Evolutionary conservation across 37 sponge, comb jelly and placozoan species (phyloP).

Genomic region (Crambe crambe): DNA sequence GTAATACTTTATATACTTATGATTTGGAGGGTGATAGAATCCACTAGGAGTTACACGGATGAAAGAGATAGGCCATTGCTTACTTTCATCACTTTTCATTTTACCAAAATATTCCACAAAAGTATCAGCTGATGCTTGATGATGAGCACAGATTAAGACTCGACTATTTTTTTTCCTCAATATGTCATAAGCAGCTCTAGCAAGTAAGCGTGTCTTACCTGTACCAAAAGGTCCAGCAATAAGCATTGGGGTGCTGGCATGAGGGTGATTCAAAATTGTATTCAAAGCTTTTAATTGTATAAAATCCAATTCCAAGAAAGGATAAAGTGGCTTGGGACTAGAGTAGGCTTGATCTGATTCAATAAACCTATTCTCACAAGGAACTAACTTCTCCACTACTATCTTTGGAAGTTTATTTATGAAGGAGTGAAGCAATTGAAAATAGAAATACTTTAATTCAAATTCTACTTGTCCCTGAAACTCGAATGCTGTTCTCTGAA

Average conservation of each 20-base stretch:
- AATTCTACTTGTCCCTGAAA: slow-evolving; percentile 27
- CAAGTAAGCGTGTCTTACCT: slow-evolving; percentile 65
- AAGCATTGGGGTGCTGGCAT: no score
- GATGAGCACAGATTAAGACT: slow-evolving; percentile 69
- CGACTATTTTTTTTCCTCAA: slow-evolving; percentile 6
- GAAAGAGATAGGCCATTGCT: neutral
- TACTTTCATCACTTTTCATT: slow-evolving; percentile 22
- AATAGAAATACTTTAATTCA: slow-evolving; percentile 56
- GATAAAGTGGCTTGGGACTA: neutral
- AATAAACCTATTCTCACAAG: neutral
- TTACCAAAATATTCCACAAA: slow-evolving; percentile 62
- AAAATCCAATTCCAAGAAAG: slow-evolving; percentile 10
- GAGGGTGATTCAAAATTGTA: slow-evolving; percentile 18
- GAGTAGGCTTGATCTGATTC: neutral
- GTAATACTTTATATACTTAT: neutral
- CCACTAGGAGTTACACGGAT: slow-evolving; percentile 14
- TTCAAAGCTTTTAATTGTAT: slow-evolving; percentile 35
- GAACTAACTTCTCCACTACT: slow-evolving; percentile 19
- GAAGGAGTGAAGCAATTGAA: slow-evolving; percentile 37
- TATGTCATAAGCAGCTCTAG: slow-evolving; percentile 62
- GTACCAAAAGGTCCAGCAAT: slow-evolving; percentile 81
- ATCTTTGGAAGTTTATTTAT: neutral
- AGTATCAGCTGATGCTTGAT: slow-evolving; percentile 65
- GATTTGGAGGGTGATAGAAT: slow-evolving; percentile 4
- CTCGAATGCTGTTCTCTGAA: neutral